Evolutionary conservation across 1,140 invertebrate species (phyloP), one percentile per base, ranked within the genome.

Genomic region (Caerostris extrusa): DNA sequence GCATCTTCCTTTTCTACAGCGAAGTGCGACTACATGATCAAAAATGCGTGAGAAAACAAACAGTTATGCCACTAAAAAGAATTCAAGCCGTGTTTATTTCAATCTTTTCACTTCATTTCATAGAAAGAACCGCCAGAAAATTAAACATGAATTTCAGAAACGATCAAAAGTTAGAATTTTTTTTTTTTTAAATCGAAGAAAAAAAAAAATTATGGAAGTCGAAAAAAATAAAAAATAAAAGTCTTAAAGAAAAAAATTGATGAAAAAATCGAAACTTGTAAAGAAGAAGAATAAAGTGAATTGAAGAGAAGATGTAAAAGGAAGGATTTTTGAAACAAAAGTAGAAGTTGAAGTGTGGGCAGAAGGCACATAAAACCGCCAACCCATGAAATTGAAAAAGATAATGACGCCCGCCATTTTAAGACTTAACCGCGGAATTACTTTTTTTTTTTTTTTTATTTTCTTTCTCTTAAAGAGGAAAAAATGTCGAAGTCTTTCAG

Each of bases 301-400:
- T 60, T 60, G 10, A 60, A 60, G 10, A 60, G 10, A 60, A 60
- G 58, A 60, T 60, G 10, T 60, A 10, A 60, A 7, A 60, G 7
- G 58, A 60, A 7, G 58, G 58, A 7, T 60, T 60, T 60, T 2
- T 7, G 60, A 61, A 61, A 61, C 60, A 10, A 61, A 61, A 61
- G 8, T 61, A 61, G 60, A 61, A 61, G 60, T 10, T 14, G 60
- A 61, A 61, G 60, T 61, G 60, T 61, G 8, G 60, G 60, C 60
- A 61, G 8, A 67, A 50, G 61, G 14, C 61, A 89, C 34, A 69
- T 89, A 89, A 89, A 89, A 89, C 34, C 86, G 60, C 53, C 61
- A 89, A 89, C 6, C 86, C 61, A 89, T 89, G 86, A 89, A 89
- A 89, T 89, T 89, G 61, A 69, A 89, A n/a, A 89, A 69, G 86